Base-by-base conservation (phyloP, 2,888 invertebrate genomes). In the Aspidapion aeneum region DNA sequence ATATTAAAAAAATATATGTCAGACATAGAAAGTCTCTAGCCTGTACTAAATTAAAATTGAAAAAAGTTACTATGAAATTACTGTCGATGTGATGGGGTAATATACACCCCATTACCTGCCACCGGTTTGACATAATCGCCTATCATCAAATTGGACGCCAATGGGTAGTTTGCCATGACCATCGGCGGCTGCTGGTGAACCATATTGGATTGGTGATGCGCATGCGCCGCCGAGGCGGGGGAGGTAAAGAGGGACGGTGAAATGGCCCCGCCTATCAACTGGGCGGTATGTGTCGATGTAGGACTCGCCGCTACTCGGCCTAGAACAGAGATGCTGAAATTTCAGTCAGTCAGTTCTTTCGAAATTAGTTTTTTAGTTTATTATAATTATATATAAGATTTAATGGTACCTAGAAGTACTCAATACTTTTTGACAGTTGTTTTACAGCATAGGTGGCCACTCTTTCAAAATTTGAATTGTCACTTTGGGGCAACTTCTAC, bases 141-240 rank as follows among this genome's bases (percentile, higher is more conserved):
- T 72, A 90, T 90, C 90, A 90, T 90, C 75, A 89, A 81, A 78
- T 86, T 88, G 73, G 86, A 86, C 79, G 87, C 89, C 72, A 89
- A 85, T 67, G 88, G 87, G 74, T 87, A 89, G 73, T 85, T 86
- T 68, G 86, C 85, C 79, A 86, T 83, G 68, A 87, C 84, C 74
- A 86, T 81, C 62, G 81, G 81, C 68, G 79, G 80, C 79, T 82
- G 79, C 66, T 71, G 79, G 12, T 35, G 76, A 79, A 58, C 3
- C 35, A 35, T 35, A 35, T 35, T 35, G 35, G 35, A 12, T 12
- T 59, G 63, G 18, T 65, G 65, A 70, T 77, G 77, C 64, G 74
- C 73, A 21, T 71, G 71, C 66, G 74, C 76, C 66, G 74, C 74
- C 55, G 73, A 74, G 63, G 75, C 76, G 17, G 80, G 77, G 60